A percentile compares a stretch with the other conserved stretches of the same genome.
These are phyloP conservation scores for Meteorus sp. DNA, from an alignment of 1,140 invertebrate species.

Conservation along the genomic window DNA sequence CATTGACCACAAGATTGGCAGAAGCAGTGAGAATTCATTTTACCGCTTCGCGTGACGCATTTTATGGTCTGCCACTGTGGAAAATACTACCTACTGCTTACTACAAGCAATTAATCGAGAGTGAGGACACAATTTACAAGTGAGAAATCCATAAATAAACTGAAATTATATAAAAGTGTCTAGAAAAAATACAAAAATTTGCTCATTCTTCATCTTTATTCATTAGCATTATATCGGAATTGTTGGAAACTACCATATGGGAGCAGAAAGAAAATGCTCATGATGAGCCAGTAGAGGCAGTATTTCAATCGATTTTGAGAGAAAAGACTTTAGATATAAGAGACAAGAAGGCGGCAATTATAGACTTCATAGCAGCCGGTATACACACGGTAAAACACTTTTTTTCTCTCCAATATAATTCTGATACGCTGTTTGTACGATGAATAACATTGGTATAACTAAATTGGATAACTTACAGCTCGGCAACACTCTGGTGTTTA, in stretches of 20 bases:
- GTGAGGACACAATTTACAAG: conserved; percentile 80
- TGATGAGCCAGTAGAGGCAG: conserved; percentile 66
- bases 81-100: conserved; percentile 75
- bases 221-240: conserved; percentile 74
- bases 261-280: conserved; percentile 56
- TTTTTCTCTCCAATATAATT: neutral
- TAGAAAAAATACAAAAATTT: conserved; percentile 12
- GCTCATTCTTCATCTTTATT: conserved; percentile 27
- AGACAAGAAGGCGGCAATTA: conserved; percentile 82
- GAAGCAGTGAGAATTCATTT: conserved; percentile 75
- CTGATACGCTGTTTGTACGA: conserved; percentile 9
- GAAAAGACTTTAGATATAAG: conserved; percentile 72
- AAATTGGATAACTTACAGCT: conserved; percentile 59
- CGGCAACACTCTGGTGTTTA: conserved; percentile 78
- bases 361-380: conserved; percentile 84
- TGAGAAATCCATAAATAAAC: conserved; percentile 40
- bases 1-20: conserved; percentile 61
- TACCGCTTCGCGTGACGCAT: conserved; percentile 74
- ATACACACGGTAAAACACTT: conserved; percentile 73
- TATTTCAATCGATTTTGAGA: conserved; percentile 75
- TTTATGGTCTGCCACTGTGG: conserved; percentile 82
- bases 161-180: no score
- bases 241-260: conserved; percentile 68
- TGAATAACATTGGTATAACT: neutral
- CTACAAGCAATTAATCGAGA: conserved; percentile 71